Conservation (phyloP, 2,113 vertebrate genomes). For the Trematomus loennbergii region DNA sequence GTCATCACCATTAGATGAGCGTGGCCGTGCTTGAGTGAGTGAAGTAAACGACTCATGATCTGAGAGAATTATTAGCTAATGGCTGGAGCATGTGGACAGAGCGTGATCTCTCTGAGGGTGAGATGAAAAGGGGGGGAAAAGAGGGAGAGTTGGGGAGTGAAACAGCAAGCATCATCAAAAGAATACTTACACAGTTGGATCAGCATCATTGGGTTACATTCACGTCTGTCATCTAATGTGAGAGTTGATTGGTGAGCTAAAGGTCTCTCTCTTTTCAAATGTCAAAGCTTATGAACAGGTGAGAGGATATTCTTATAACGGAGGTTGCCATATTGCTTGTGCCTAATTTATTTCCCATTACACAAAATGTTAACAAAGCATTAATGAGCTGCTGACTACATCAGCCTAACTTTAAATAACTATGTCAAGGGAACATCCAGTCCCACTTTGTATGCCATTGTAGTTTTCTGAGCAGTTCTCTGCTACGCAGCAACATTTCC, state of each 20-base stretch:
- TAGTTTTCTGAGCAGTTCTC: slow-evolving; percentile 52
- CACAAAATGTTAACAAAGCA: slow-evolving; percentile 74
- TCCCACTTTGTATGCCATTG: slow-evolving; percentile 68
- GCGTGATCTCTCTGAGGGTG: slow-evolving; percentile 56
- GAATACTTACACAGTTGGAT: slow-evolving; percentile 52
- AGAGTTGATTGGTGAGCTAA: slow-evolving; percentile 61
- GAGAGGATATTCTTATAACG: slow-evolving; percentile 51
- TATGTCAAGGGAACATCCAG: slow-evolving; percentile 64
- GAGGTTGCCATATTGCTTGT: slow-evolving; percentile 57
- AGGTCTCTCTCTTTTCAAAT: slow-evolving; percentile 68
- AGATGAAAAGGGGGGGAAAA: slow-evolving; percentile 9
- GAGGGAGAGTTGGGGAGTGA: slow-evolving; percentile 10
- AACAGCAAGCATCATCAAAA: slow-evolving; percentile 43
- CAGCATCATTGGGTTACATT: slow-evolving; percentile 58
- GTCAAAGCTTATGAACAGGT: slow-evolving; percentile 67
- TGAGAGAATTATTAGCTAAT: slow-evolving; percentile 77
- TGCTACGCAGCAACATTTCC: slow-evolving; percentile 57
- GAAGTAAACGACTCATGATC: slow-evolving; percentile 72
- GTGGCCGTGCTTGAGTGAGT: slow-evolving; percentile 55
- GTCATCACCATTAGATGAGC: slow-evolving; percentile 71
- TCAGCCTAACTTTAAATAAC: slow-evolving; percentile 67
- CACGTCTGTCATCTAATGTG: slow-evolving; percentile 59
- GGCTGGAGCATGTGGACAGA: slow-evolving; percentile 64
- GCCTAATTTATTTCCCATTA: slow-evolving; percentile 77
- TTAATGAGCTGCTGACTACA: slow-evolving; percentile 73